phyloP scores from a whole-genome alignment of 2,113 vertebrate genomes.

The Oxyura jamaicensis region DNA sequence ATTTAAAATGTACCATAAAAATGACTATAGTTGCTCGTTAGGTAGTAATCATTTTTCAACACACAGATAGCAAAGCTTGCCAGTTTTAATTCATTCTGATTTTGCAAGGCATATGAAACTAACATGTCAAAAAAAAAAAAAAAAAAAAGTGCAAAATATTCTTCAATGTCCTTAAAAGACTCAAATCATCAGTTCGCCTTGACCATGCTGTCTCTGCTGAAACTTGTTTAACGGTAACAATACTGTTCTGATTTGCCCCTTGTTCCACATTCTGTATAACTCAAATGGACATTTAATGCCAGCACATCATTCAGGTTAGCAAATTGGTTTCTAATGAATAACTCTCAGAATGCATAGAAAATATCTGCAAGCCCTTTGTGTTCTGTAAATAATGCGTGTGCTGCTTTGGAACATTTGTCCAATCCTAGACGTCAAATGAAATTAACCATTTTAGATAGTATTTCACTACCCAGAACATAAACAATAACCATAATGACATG shows the following conservation, averaged over 20 bases:
- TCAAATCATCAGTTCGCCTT: not conserved
- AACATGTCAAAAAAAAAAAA: not conserved
- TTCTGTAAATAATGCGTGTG: not conserved
- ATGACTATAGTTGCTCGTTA: not conserved
- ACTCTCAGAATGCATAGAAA: not conserved
- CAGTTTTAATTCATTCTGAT: not conserved
- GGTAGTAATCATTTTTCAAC: not conserved
- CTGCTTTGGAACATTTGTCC: not conserved
- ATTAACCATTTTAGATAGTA: not conserved
- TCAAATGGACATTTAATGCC: not conserved
- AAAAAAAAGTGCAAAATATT: too few species aligned
- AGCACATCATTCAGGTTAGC: not conserved
- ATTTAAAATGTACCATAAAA: not conserved
- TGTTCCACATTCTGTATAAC: not conserved
- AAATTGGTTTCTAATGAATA: not conserved
- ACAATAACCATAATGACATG: not conserved
- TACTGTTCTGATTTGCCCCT: not conserved
- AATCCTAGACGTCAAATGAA: not conserved
- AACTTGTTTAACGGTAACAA: not conserved
- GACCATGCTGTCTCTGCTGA: not conserved
- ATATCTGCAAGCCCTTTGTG: not conserved
- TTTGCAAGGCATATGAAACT: not conserved
- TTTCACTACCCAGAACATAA: not conserved
- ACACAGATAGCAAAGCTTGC: too few species aligned
- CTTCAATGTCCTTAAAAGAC: not conserved